Conservation (phyloP, 2,888 invertebrate species). For the Aproaerema taeniolella region DNA sequence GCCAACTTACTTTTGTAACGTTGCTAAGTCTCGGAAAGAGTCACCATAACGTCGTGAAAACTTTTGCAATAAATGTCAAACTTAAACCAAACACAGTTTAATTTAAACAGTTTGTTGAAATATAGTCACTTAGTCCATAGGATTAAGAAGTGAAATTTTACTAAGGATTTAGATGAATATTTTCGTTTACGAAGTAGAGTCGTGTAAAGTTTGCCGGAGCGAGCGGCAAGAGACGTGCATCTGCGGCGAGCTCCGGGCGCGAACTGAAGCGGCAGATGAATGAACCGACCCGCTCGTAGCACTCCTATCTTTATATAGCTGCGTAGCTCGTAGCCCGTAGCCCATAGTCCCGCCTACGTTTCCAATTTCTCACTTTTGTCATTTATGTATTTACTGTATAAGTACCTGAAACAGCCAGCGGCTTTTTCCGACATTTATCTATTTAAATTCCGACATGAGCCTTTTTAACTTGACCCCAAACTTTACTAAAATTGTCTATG, state of each 20-base stretch:
- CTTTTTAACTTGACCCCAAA: neutral
- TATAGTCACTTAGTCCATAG: too few species aligned
- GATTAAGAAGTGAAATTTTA: too few species aligned
- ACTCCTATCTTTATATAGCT: neutral
- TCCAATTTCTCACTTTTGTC: slow-evolving; percentile 3
- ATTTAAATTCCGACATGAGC: neutral
- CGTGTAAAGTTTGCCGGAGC: slow-evolving; percentile 7
- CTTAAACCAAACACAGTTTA: neutral
- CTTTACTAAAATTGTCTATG: neutral
- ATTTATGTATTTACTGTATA: slow-evolving; percentile 6
- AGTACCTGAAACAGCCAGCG: neutral
- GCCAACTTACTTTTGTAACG: too few species aligned
- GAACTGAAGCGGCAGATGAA: slow-evolving; percentile 7
- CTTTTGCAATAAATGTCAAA: neutral
- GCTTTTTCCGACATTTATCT: slow-evolving; percentile 1
- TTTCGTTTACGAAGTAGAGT: too few species aligned
- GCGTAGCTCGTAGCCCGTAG: neutral
- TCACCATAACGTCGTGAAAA: neutral
- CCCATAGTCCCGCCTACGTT: slow-evolving; percentile 4
- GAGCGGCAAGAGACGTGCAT: slow-evolving; percentile 1
- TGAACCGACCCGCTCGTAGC: slow-evolving; percentile 3
- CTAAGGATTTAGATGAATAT: too few species aligned
- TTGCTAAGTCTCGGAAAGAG: too few species aligned
- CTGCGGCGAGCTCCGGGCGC: slow-evolving; percentile 2
- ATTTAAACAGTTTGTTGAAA: too few species aligned